Conservation (phyloP, 2,797 vertebrate species). For the Eulemur mongoz region DNA sequence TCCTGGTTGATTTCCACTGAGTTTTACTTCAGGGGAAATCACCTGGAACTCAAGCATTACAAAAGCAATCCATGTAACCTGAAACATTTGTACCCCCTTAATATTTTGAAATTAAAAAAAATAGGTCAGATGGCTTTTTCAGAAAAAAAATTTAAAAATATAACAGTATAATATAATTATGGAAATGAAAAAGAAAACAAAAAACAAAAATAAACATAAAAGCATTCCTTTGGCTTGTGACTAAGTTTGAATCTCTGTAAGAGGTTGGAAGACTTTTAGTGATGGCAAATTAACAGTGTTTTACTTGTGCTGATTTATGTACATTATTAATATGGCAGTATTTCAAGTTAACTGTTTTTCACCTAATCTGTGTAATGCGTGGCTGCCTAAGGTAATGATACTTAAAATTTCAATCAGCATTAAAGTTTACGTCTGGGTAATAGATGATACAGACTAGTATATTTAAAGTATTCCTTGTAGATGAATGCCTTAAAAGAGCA, state of each 20-base stretch:
- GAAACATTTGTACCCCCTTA: too few species aligned
- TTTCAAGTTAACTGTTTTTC: slow-evolving; percentile 31
- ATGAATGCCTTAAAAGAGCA: background rate
- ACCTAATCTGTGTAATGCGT: background rate
- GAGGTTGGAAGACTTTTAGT: background rate
- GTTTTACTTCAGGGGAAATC: too few species aligned
- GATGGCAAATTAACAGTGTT: slow-evolving; percentile 18
- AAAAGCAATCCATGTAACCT: too few species aligned
- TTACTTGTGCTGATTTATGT: slow-evolving; percentile 27
- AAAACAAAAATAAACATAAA: too few species aligned
- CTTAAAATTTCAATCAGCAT: slow-evolving; percentile 17
- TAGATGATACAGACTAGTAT: background rate
- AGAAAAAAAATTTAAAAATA: too few species aligned
- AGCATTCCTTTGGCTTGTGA: background rate
- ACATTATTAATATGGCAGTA: background rate
- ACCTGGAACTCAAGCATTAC: too few species aligned
- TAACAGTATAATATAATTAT: too few species aligned
- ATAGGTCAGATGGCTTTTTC: too few species aligned
- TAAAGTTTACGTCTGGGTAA: background rate
- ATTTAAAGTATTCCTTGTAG: background rate
- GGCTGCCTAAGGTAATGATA: background rate
- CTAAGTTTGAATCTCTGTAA: background rate
- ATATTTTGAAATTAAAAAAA: too few species aligned
- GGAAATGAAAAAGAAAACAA: too few species aligned
- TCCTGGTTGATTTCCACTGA: too few species aligned